A percentile compares a stretch with the other conserved stretches of the same genome.
These are phyloP conservation scores for Saxicola maurus DNA, from an alignment of 2,797 vertebrate genomes.

Conservation along the genomic window DNA sequence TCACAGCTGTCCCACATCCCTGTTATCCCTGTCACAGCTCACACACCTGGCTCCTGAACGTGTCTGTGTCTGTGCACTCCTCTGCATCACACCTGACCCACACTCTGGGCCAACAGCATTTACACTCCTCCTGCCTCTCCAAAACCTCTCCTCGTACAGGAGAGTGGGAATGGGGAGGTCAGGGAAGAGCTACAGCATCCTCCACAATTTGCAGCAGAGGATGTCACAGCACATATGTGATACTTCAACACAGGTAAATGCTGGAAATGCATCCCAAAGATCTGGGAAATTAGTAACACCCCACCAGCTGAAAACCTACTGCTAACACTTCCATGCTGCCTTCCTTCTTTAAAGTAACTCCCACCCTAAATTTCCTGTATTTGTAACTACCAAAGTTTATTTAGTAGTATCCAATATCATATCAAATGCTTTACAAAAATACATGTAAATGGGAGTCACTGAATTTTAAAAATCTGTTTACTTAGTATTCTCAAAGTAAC, in stretches of 20 bases:
- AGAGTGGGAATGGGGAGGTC: background rate
- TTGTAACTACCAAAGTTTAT: background rate
- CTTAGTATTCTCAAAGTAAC: background rate
- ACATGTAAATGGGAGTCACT: background rate
- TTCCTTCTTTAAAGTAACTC: background rate
- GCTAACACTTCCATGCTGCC: background rate
- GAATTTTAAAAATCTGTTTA: background rate
- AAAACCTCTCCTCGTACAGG: background rate
- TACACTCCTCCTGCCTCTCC: background rate
- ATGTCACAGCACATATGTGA: background rate
- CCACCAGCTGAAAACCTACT: background rate
- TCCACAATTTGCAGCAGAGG: background rate
- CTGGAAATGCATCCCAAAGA: background rate
- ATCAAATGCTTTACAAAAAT: background rate
- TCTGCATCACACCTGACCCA: rapidly evolving
- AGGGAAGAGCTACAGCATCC: background rate
- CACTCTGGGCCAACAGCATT: rapidly evolving
- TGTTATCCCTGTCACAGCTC: rapidly evolving
- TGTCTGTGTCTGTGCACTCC: background rate
- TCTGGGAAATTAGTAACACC: background rate
- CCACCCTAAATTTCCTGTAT: background rate
- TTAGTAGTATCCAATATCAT: background rate
- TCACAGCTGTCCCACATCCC: background rate
- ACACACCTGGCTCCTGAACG: rapidly evolving
- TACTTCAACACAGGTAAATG: background rate